These are phyloP conservation scores for Petrocephalus sullivani DNA, from an alignment of 2,797 vertebrate genomes.

Conservation along the genomic window DNA sequence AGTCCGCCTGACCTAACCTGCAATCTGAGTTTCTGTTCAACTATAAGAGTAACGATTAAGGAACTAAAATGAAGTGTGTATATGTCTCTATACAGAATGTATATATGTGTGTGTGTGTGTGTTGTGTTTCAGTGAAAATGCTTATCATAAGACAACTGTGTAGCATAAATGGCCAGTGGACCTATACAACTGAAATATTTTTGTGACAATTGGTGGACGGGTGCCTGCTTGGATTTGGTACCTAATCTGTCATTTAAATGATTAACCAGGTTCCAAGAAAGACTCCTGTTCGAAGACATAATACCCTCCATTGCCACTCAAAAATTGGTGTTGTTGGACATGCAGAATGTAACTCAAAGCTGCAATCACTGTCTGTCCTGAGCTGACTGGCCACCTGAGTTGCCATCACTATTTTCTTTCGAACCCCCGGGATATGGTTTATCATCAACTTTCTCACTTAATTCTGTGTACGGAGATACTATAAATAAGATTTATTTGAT, in stretches of 20 bases:
- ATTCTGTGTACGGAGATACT: background rate
- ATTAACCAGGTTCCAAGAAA: background rate
- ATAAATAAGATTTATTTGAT: background rate
- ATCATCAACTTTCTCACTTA: background rate
- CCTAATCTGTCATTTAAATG: background rate
- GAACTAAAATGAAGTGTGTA: background rate
- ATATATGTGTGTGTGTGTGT: background rate
- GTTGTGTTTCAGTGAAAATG: background rate
- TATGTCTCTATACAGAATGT: background rate
- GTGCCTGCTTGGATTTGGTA: background rate
- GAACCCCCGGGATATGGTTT: background rate
- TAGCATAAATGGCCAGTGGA: background rate
- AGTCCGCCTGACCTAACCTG: background rate
- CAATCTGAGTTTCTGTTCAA: background rate
- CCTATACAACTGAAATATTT: background rate
- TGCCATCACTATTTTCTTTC: background rate
- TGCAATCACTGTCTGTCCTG: background rate
- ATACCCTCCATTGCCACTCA: background rate
- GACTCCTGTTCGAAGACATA: background rate
- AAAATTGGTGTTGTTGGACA: background rate
- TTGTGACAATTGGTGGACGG: background rate
- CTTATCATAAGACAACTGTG: background rate
- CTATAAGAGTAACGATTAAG: background rate
- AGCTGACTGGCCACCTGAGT: background rate
- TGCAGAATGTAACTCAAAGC: background rate